phyloP scores from a whole-genome alignment of 2,113 vertebrate genomes.

The Leptosomus discolor region DNA sequence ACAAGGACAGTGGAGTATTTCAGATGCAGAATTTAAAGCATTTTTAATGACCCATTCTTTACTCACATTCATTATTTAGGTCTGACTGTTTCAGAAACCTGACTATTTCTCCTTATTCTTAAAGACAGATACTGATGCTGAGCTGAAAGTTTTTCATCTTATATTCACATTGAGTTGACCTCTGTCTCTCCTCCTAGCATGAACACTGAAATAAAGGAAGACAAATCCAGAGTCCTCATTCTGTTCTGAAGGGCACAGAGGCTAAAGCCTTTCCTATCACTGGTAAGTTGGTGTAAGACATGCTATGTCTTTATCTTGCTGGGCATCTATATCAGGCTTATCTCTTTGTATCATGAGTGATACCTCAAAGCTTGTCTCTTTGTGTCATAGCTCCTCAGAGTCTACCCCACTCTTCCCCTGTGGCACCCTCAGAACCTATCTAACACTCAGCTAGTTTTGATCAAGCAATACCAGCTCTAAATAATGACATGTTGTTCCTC shows the following conservation, averaged over 20 bases:
- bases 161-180: neutral
- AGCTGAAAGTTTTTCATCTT: neutral
- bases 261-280: neutral
- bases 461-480: neutral
- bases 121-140: neutral
- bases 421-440: neutral
- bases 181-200: neutral
- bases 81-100: neutral
- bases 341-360: neutral
- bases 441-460: neutral
- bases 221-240: neutral
- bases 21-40: constrained; percentile 26
- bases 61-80: constrained; percentile 37
- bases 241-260: neutral
- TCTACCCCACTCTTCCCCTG: neutral
- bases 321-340: neutral
- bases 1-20: neutral
- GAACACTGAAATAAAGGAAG: neutral
- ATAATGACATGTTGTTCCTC: accelerated
- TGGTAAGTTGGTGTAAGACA: neutral
- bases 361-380: neutral
- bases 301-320: neutral
- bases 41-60: constrained; percentile 37
- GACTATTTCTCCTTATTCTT: neutral
- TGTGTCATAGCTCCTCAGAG: neutral